These are phyloP conservation scores for Lacanobia oleracea DNA, from an alignment of 2,888 invertebrate species.

Conservation along the genomic window DNA sequence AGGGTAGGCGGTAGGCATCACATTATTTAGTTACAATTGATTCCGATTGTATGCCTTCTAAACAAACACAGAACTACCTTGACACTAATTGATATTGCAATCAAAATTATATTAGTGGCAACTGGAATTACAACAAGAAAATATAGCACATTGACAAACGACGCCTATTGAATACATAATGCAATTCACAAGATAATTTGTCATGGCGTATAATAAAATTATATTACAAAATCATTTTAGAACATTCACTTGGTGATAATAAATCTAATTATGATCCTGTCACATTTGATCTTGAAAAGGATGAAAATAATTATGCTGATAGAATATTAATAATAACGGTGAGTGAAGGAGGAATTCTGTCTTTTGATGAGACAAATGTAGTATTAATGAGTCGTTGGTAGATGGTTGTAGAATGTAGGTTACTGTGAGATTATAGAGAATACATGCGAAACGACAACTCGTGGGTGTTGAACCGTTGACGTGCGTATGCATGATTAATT, in stretches of 20 bases:
- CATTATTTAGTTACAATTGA: constrained; percentile 31
- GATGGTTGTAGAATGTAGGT: constrained; percentile 61
- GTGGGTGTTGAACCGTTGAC: constrained; percentile 27
- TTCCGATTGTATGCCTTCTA: constrained; percentile 29
- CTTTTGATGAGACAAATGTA: constrained; percentile 86
- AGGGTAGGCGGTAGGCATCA: neutral
- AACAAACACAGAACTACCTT: constrained; percentile 34
- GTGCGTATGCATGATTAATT: constrained; percentile 35
- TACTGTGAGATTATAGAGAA: constrained; percentile 65
- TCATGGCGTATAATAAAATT: constrained; percentile 61
- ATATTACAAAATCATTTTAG: constrained; percentile 65
- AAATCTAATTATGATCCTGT: constrained; percentile 79
- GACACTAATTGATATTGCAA: constrained; percentile 44
- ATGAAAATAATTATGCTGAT: constrained; percentile 81
- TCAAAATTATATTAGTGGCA: constrained; percentile 46
- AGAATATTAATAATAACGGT: constrained; percentile 87
- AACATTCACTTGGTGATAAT: constrained; percentile 68
- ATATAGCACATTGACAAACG: constrained; percentile 46
- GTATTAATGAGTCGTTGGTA: constrained; percentile 85
- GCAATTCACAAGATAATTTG: constrained; percentile 55
- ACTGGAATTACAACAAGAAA: constrained; percentile 23
- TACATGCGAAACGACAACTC: constrained; percentile 13
- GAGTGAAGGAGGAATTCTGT: constrained; percentile 84
- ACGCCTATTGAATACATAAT: constrained; percentile 46
- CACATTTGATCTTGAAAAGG: constrained; percentile 79